A percentile compares a stretch with the other conserved stretches of the same genome.
Evolutionary conservation across 2,888 invertebrate genomes (phyloP).

Genomic region (Machimus atricapillus): DNA sequence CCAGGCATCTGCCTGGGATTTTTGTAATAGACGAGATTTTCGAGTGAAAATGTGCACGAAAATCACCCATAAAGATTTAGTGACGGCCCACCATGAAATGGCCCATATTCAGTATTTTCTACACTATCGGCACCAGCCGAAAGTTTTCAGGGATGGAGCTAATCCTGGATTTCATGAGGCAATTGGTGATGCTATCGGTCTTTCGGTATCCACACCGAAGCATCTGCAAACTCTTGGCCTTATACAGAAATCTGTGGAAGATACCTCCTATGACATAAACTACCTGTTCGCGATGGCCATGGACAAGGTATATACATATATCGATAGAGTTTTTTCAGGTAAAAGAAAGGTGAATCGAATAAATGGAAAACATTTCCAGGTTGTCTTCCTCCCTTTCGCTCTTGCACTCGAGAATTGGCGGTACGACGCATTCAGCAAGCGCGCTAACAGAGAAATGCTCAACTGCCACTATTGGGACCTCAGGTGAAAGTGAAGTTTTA

Average conservation of each 20-base stretch:
- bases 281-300: conserved; percentile 83
- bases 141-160: conserved; percentile 88
- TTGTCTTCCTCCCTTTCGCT: conserved; percentile 81
- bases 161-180: conserved; percentile 97
- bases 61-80: conserved; percentile 83
- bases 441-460: conserved; percentile 76
- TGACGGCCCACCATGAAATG: conserved; percentile 92
- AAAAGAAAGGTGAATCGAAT: background rate
- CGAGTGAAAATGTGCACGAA: conserved; percentile 88
- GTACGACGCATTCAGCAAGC: conserved; percentile 83
- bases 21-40: conserved; percentile 87
- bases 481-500: conserved; percentile 64
- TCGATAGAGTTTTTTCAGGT: background rate
- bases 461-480: conserved; percentile 90
- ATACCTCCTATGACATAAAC: conserved; percentile 84
- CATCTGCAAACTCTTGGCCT: conserved; percentile 86
- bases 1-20: conserved; percentile 94
- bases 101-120: conserved; percentile 90
- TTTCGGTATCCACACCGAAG: conserved; percentile 83
- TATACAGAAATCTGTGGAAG: conserved; percentile 80
- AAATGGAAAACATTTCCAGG: conserved; percentile 48
- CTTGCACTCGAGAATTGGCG: conserved; percentile 86
- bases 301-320: conserved; percentile 70
- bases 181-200: conserved; percentile 85
- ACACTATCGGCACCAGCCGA: conserved; percentile 81